Evolutionary conservation across 2,888 invertebrate species (phyloP).

Genomic region (Heterodera filipjevi): DNA sequence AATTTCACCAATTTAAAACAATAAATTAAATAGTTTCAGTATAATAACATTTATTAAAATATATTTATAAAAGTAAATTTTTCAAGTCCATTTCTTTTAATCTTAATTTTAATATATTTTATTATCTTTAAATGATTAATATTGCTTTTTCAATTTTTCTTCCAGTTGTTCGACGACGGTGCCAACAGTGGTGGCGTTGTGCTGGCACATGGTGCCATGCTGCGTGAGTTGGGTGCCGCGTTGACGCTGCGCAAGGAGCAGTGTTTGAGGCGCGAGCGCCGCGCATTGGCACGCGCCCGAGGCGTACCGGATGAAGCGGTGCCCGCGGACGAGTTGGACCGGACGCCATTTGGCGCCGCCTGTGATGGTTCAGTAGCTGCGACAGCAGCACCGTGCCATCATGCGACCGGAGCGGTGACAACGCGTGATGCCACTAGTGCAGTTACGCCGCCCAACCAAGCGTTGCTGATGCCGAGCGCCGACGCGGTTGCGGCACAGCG

Average conservation of each 20-base stretch:
- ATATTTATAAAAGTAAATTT: too few relatives aligned
- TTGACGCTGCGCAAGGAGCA: conserved; percentile 32
- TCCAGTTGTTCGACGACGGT: neutral
- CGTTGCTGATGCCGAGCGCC: neutral
- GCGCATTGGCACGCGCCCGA: conserved; percentile 31
- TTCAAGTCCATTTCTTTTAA: too few relatives aligned
- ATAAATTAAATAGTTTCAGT: too few relatives aligned
- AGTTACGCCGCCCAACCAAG: neutral
- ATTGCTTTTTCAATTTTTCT: neutral
- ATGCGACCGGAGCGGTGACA: neutral
- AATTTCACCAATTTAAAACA: too few relatives aligned
- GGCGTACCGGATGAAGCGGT: conserved; percentile 29
- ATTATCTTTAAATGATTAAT: too few relatives aligned
- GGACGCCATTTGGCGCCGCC: conserved; percentile 27
- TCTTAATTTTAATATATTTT: too few relatives aligned
- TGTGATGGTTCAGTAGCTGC: too few relatives aligned
- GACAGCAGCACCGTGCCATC: neutral
- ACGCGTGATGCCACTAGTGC: neutral
- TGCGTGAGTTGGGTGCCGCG: conserved; percentile 29
- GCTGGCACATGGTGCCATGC: conserved; percentile 7
- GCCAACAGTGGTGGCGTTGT: neutral
- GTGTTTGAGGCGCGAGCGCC: conserved; percentile 27
- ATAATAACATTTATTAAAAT: too few relatives aligned
- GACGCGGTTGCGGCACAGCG: conserved; percentile 8
- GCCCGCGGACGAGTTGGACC: conserved; percentile 29